Conservation (phyloP, 2,888 invertebrate genomes). For the Theodoxus fluviatilis region DNA sequence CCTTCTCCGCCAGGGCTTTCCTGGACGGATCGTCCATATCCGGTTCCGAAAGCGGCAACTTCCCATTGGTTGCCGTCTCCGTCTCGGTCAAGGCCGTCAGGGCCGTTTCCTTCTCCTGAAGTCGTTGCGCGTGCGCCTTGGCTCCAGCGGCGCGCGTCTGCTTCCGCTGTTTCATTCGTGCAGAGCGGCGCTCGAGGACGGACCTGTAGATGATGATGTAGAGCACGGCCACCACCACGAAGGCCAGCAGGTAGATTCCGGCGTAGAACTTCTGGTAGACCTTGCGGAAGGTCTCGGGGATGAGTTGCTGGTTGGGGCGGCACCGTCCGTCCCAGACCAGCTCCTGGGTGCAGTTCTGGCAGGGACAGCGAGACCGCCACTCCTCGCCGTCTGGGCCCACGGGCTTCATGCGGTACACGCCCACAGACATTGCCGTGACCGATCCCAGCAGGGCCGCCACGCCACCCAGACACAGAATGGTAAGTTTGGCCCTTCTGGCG, state of each 20-base stretch:
- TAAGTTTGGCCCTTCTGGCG: conserved; percentile 39
- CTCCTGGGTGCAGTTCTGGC: conserved; percentile 34
- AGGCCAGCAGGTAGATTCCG: conserved; percentile 53
- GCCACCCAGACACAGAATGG: conserved; percentile 24
- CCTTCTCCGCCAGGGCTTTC: conserved; percentile 29
- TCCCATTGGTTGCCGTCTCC: background rate
- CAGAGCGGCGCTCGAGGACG: conserved; percentile 43
- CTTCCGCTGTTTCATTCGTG: conserved; percentile 30
- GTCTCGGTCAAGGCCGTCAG: background rate
- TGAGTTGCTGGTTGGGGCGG: conserved; percentile 39
- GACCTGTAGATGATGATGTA: conserved; percentile 55
- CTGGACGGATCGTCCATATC: conserved; percentile 17
- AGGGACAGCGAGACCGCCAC: conserved; percentile 11
- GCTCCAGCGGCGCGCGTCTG: conserved; percentile 33
- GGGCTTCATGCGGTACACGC: conserved; percentile 36
- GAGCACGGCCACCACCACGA: conserved; percentile 55
- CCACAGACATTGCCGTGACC: conserved; percentile 44
- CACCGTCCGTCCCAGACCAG: conserved; percentile 37
- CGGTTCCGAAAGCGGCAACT: conserved; percentile 23
- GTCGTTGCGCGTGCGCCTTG: conserved; percentile 28
- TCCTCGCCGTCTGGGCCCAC: background rate
- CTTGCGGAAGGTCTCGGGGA: conserved; percentile 39
- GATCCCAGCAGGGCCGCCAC: conserved; percentile 38
- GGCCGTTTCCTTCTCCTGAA: background rate
- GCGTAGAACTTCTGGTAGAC: conserved; percentile 55